A percentile compares a stretch with the other conserved stretches of the same genome.
Evolutionary conservation across 2,888 invertebrate species (phyloP).

Genomic region (Koerneria pararmatus): DNA sequence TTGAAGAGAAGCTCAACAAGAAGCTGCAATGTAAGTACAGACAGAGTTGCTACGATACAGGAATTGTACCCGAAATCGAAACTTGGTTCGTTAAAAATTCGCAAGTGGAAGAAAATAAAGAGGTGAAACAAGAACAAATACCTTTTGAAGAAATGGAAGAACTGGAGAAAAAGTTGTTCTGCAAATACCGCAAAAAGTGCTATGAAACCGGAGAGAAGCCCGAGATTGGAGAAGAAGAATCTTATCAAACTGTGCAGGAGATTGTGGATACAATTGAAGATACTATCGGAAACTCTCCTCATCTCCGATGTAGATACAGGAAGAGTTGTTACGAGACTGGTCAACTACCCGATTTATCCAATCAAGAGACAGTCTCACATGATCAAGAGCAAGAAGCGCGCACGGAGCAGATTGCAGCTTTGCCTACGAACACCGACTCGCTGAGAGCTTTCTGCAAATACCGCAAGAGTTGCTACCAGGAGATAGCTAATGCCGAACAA

Average conservation of each 20-base stretch:
- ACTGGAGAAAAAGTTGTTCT: slow-evolving; percentile 38
- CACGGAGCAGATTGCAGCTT: too few relatives aligned
- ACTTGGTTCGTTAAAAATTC: not conserved
- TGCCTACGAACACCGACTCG: too few relatives aligned
- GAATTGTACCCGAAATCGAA: slow-evolving; percentile 40
- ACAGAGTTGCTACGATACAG: slow-evolving; percentile 52
- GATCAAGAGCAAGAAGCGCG: not conserved
- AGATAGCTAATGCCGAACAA: not conserved
- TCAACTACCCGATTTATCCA: slow-evolving; percentile 37
- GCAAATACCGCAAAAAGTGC: slow-evolving; percentile 51
- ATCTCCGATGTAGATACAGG: slow-evolving; percentile 49
- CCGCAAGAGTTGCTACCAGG: not conserved
- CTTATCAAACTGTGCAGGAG: slow-evolving; percentile 17
- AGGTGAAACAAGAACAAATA: slow-evolving; percentile 18
- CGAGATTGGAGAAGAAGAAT: slow-evolving; percentile 23
- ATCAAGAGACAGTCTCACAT: not conserved
- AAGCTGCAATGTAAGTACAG: slow-evolving; percentile 54
- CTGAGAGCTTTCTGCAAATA: not conserved
- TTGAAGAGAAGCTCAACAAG: slow-evolving; percentile 32
- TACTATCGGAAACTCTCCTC: too few relatives aligned
- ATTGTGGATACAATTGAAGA: too few relatives aligned
- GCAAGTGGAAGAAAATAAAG: slow-evolving; percentile 16
- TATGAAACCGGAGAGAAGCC: slow-evolving; percentile 52
- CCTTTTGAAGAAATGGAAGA: slow-evolving; percentile 22
- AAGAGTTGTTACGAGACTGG: slow-evolving; percentile 52